phyloP scores from a whole-genome alignment of 2,888 invertebrate genomes.

The Leucozona laternaria region DNA sequence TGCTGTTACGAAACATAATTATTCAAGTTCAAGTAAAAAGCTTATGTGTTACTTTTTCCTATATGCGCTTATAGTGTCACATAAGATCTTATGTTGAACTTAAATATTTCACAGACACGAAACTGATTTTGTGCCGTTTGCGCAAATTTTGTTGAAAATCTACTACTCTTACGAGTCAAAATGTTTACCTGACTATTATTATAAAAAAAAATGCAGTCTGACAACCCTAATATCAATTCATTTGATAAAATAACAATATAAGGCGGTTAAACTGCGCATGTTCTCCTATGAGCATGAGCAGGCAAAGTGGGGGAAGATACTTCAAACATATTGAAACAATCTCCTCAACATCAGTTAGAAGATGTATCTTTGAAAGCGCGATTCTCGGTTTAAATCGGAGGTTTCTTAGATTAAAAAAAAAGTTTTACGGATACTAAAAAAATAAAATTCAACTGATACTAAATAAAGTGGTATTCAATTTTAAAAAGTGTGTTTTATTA shows the following conservation, averaged over 20 bases:
- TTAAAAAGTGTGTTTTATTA: background rate
- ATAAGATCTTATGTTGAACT: too few relatives aligned
- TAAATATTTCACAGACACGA: too few relatives aligned
- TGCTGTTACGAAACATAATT: too few relatives aligned
- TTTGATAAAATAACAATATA: slow-evolving; percentile 1
- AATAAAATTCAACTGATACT: background rate
- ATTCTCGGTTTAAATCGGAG: slow-evolving; percentile 5
- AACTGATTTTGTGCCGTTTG: too few relatives aligned
- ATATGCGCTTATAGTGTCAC: too few relatives aligned
- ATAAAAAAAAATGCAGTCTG: background rate
- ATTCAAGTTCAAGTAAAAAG: too few relatives aligned
- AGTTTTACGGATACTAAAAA: background rate
- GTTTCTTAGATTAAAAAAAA: background rate
- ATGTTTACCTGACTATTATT: too few relatives aligned
- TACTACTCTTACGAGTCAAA: too few relatives aligned
- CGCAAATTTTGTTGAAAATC: too few relatives aligned
- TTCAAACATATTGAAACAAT: slow-evolving; percentile 37
- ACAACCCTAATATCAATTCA: background rate
- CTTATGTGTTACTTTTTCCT: too few relatives aligned
- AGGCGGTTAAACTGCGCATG: slow-evolving; percentile 22
- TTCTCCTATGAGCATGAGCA: slow-evolving; percentile 24
- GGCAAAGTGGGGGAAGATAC: slow-evolving; percentile 35
- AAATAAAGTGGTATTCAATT: background rate
- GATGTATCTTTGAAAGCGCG: slow-evolving; percentile 34
- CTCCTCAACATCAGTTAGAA: slow-evolving; percentile 55